Conservation (phyloP, 2,888 invertebrate genomes). For the Aspidiotus rigidus region DNA sequence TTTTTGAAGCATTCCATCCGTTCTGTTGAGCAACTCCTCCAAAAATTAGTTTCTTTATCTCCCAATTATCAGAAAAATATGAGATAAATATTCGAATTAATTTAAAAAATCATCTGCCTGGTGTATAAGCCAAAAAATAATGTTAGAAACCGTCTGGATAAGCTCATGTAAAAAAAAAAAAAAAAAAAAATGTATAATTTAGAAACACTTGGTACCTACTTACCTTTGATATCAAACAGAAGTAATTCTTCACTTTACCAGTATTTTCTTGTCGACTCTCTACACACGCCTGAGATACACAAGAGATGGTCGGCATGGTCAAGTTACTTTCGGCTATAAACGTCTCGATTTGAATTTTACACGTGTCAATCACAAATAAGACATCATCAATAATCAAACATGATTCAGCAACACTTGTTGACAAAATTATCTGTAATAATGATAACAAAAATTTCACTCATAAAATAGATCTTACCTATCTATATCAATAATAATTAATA, state of each 20-base stretch:
- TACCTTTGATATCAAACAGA: slow-evolving; percentile 70
- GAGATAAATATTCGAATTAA: too few relatives aligned
- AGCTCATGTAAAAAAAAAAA: too few relatives aligned
- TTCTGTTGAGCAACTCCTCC: too few relatives aligned
- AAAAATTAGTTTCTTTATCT: too few relatives aligned
- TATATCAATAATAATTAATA: neutral
- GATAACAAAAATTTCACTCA: neutral
- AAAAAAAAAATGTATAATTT: too few relatives aligned
- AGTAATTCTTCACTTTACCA: slow-evolving; percentile 87
- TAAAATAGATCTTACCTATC: too few relatives aligned
- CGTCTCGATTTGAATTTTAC: slow-evolving; percentile 94
- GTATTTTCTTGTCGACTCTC: slow-evolving; percentile 91
- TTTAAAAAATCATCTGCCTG: too few relatives aligned
- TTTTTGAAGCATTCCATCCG: too few relatives aligned
- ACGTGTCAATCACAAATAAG: slow-evolving; percentile 93
- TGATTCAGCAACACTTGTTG: slow-evolving; percentile 97
- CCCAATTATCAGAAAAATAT: too few relatives aligned
- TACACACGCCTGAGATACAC: slow-evolving; percentile 89
- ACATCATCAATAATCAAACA: slow-evolving; percentile 98
- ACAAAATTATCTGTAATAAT: slow-evolving; percentile 68
- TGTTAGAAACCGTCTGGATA: too few relatives aligned
- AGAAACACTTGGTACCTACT: neutral
- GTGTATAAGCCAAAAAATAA: too few relatives aligned
- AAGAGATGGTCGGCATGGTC: slow-evolving; percentile 94
- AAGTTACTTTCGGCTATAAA: slow-evolving; percentile 98